phyloP scores from a whole-genome alignment of 2,888 invertebrate species.

The Ormia ochracea region DNA sequence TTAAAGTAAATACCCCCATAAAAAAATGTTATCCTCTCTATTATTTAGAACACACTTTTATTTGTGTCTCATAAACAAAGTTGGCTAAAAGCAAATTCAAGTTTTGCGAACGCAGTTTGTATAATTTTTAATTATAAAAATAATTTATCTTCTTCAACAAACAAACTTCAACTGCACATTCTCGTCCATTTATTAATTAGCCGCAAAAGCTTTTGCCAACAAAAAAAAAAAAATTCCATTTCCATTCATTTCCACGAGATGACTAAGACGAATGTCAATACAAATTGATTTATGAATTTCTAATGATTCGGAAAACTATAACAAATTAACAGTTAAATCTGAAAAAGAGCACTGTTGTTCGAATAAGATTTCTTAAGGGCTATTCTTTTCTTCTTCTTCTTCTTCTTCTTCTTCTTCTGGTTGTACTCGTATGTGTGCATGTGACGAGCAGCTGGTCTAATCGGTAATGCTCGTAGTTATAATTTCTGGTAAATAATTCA shows the following conservation, averaged over 20 bases:
- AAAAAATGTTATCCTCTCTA: no score
- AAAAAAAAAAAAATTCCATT: slow-evolving; percentile 42
- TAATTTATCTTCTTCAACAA: slow-evolving; percentile 59
- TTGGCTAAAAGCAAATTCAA: neutral
- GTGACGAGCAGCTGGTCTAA: neutral
- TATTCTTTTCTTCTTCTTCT: no score
- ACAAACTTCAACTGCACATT: slow-evolving; percentile 31
- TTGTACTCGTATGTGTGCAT: neutral
- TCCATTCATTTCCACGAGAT: slow-evolving; percentile 25
- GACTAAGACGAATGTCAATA: slow-evolving; percentile 53
- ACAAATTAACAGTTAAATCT: neutral
- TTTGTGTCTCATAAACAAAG: neutral
- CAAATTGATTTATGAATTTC: slow-evolving; percentile 60
- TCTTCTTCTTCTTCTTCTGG: no score
- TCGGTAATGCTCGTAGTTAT: neutral
- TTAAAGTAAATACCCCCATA: no score
- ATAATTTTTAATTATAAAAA: slow-evolving; percentile 34
- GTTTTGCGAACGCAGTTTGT: neutral
- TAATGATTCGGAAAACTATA: slow-evolving; percentile 49
- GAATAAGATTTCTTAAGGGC: neutral
- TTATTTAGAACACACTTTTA: neutral
- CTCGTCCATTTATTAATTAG: slow-evolving; percentile 58
- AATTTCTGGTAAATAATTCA: slow-evolving; percentile 11
- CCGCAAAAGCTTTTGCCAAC: slow-evolving; percentile 44
- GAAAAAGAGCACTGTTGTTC: neutral